A percentile compares a stretch with the other conserved stretches of the same genome.
Conservation (phyloP, 2,888 invertebrate genomes). For the Caenorhabditis drosophilae region DNA sequence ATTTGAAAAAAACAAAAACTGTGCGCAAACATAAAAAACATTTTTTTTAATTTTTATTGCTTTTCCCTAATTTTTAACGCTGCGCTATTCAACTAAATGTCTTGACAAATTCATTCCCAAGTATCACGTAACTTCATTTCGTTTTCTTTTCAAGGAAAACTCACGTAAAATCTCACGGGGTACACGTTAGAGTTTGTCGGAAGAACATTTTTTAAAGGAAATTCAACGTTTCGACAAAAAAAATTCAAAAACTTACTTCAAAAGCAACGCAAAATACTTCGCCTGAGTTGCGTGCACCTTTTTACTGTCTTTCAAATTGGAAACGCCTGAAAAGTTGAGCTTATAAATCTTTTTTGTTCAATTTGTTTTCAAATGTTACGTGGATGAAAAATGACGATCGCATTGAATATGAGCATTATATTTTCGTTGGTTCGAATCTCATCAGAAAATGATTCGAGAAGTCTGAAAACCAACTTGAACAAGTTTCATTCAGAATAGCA, state of each 20-base stretch:
- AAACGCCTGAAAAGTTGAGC: constrained; percentile 10
- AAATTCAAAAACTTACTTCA: constrained; percentile 14
- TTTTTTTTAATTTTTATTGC: too few relatives aligned
- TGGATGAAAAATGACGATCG: constrained; percentile 87
- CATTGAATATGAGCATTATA: constrained; percentile 87
- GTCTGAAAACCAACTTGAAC: constrained; percentile 15
- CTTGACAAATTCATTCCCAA: too few relatives aligned
- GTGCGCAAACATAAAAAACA: too few relatives aligned
- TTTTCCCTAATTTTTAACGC: too few relatives aligned
- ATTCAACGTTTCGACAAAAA: not conserved
- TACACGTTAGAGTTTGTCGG: too few relatives aligned
- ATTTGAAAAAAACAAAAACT: too few relatives aligned
- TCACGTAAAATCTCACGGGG: too few relatives aligned
- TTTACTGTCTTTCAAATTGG: constrained; percentile 10
- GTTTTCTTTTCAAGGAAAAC: too few relatives aligned
- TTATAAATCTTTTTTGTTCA: not conserved
- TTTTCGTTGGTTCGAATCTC: constrained; percentile 84
- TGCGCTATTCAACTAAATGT: too few relatives aligned
- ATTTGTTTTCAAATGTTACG: constrained; percentile 4
- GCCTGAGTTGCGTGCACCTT: constrained; percentile 17
- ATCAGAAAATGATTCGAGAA: constrained; percentile 56
- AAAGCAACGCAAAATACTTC: constrained; percentile 23
- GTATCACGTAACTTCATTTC: too few relatives aligned
- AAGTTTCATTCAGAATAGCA: not conserved
- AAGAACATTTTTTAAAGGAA: not conserved